These are phyloP conservation scores for Porites cylindrica DNA, from an alignment of 92 coral and sea anemone genomes.

Conservation along the genomic window DNA sequence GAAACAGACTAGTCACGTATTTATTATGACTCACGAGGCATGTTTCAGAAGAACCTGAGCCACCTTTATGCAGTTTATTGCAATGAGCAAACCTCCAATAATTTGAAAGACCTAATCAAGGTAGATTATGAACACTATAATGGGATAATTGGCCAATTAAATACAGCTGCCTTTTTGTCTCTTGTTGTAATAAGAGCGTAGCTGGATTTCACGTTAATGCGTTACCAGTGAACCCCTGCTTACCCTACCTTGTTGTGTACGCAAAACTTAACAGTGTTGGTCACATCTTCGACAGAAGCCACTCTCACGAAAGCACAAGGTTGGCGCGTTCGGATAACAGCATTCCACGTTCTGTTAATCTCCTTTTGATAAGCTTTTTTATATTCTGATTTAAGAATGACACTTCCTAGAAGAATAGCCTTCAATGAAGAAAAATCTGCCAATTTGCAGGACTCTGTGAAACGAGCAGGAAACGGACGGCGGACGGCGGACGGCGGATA, in stretches of 20 bases:
- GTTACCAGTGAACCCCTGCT: neutral
- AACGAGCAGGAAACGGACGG: too few relatives aligned
- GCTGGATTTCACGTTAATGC: constrained; percentile 13
- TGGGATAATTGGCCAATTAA: too few relatives aligned
- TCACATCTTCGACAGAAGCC: constrained; percentile 68
- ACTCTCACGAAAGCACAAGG: constrained; percentile 80
- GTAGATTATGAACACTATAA: too few relatives aligned
- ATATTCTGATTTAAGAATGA: constrained; percentile 43
- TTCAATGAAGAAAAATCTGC: constrained; percentile 62
- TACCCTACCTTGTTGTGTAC: constrained; percentile 65
- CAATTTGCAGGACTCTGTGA: neutral
- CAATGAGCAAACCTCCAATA: too few relatives aligned
- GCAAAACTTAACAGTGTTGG: constrained; percentile 75
- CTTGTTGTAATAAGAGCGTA: too few relatives aligned
- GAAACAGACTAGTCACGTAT: too few relatives aligned
- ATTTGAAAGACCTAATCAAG: too few relatives aligned
- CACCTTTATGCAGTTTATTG: too few relatives aligned
- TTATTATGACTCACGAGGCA: too few relatives aligned
- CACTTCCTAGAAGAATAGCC: constrained; percentile 41
- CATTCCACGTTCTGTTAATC: constrained; percentile 76
- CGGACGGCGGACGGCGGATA: too few relatives aligned
- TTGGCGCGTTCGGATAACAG: constrained; percentile 42
- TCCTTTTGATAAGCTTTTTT: constrained; percentile 41
- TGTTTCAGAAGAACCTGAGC: too few relatives aligned
- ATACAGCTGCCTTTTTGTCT: too few relatives aligned